Base-by-base conservation (phyloP, 2,797 vertebrate species). In the Falco naumanni region DNA sequence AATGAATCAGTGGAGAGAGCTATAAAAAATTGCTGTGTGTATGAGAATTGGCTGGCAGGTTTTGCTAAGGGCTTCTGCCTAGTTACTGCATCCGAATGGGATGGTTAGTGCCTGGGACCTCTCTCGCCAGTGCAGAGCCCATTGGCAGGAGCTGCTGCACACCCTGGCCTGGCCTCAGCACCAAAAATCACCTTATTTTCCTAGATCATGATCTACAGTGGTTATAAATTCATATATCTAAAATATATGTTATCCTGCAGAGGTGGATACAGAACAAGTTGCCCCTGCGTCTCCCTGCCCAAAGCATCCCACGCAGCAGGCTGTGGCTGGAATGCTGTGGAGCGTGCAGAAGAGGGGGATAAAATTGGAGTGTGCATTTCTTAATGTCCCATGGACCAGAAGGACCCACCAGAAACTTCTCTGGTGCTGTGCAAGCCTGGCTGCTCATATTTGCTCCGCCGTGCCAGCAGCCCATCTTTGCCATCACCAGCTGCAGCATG, bases 401-500 rank as follows among this genome's bases (percentile, higher is more conserved):
- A 43, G 7, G 17, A 9, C 7, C 7, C 15, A 37, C 11, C 33
- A 71, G 45, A 59, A 92, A 6, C 76, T 56, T 19, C 14, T 76
- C 74, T 16, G 34, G 37, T 7, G 41, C 33, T 12, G 19, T 0
- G 15, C 3, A 3, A 66, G 54, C 37, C 48, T 0, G 0, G 26
- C 13, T 47, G 11, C 22, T 51, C 7, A 0, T 8, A 11, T 6
- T 31, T 43, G 29, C 33, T 39, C 20, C n/a, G 50, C 48, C 21
- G 0, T 7, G 11, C 59, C 54, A 16, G 29, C 64, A 50, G 54
- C 43, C 24, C 6, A 1, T 28, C 47, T 19, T 9, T 25, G 10
- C 70, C 41, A 3, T 17, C 1, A 0, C 45, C 0, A 2, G 22
- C 69, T 33, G 68, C 25, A 25, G 61, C 20, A 1, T 1, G 14